Evolutionary conservation across 2,888 invertebrate genomes (phyloP), one percentile per base, ranked within the genome.

Genomic region (Apotomis capreana): DNA sequence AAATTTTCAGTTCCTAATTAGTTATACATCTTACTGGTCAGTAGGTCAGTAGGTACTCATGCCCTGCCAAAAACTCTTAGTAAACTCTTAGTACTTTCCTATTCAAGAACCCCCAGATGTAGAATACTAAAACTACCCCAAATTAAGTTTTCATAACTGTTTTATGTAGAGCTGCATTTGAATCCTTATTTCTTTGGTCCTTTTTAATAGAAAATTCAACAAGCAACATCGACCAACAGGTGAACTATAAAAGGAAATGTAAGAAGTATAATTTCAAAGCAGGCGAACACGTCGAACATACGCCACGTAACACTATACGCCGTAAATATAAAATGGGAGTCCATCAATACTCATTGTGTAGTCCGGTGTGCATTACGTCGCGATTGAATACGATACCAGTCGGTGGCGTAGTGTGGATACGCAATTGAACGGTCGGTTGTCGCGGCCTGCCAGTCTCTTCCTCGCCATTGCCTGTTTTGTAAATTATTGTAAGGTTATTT

Each of bases 341-440:
- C 75, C 79, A 78, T 80, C 80, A 76, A 81, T 81, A 80, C 76
- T 77, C 78, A 80, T 79, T 79, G 78, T 79, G 75, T 80, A 77
- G 80, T 77, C 76, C 71, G 77, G 78, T 77, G 78, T 77, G 72
- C 76, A 76, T 81, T 80, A 81, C 80, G 76, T 63, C 51, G 72
- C 74, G 68, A 78, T 78, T 75, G 74, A 76, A 79, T 76, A 75
- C 74, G 78, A 79, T 78, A 79, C 73, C 73, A 70, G 70, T 61
- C 63, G 62, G 15, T 13, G 49, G 40, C 44, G 5, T 73, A 62
- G 26, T 68, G 52, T 75, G 77, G 78, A 77, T 49, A 70, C 13
- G 74, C 64, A 59, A 49, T 70, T 26, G 51, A 36, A 6, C 26
- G 26, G 26, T 26, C 26, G 26, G 26, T 26, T 2, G 26, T 0